Evolutionary conservation across 53 echinoderm and acorn worm species (phyloP).

Genomic region (Astropecten irregularis): DNA sequence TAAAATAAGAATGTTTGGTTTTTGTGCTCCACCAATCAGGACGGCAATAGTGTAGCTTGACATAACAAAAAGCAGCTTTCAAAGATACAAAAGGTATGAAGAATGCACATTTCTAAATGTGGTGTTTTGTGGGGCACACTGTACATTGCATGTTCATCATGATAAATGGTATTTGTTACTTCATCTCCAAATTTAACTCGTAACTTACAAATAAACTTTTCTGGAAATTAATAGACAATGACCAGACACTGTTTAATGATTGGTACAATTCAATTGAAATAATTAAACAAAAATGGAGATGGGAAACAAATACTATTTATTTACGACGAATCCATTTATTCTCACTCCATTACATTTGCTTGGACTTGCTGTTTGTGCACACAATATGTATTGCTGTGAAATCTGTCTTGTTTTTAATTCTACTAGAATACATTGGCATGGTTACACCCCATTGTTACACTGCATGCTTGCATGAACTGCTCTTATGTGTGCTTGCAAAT

Average conservation of each 20-base stretch:
- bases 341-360: constrained; percentile 7
- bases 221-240: not conserved
- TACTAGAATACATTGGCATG: not conserved
- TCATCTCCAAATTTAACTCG: not conserved
- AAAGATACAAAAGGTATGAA: constrained; percentile 26
- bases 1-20: not conserved
- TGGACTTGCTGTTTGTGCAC: constrained; percentile 43
- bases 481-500: not conserved
- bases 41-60: constrained; percentile 30
- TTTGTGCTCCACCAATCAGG: constrained; percentile 46
- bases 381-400: constrained; percentile 32
- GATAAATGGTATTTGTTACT: not conserved
- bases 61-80: constrained; percentile 38
- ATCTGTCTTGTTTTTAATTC: not conserved
- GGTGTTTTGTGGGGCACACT: constrained; percentile 14
- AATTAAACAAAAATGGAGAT: too few relatives aligned
- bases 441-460: too few relatives aligned
- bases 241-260: too few relatives aligned
- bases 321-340: not conserved
- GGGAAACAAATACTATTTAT: not conserved
- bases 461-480: constrained; percentile 38
- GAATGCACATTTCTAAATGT: not conserved
- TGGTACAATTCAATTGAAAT: too few relatives aligned
- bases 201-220: not conserved
- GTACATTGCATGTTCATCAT: not conserved